Percentiles rank a stretch among this genome's conserved stretches.
Evolutionary conservation across 2,113 vertebrate species (phyloP).

Genomic region (Caranx melampygus): DNA sequence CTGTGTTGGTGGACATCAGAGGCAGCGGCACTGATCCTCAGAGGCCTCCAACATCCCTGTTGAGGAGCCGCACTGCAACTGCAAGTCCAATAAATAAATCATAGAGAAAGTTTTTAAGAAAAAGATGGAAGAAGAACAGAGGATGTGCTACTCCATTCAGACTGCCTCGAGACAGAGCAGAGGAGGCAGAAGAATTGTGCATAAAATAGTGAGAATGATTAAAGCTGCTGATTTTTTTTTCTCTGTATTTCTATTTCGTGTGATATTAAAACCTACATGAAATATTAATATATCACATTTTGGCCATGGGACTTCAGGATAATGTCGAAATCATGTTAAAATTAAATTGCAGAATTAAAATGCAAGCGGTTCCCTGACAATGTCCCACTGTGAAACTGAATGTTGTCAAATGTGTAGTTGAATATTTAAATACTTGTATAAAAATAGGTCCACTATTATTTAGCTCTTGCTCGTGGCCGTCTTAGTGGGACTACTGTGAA

Average conservation of each 20-base stretch:
- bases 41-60: constrained; percentile 50
- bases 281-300: constrained; percentile 63
- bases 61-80: constrained; percentile 48
- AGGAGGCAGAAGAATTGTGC: constrained; percentile 8
- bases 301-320: constrained; percentile 1
- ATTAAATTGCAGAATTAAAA: constrained; percentile 21
- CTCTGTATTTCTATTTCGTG: constrained; percentile 19
- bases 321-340: neutral
- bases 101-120: constrained; percentile 71
- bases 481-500: neutral
- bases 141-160: constrained; percentile 22
- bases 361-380: neutral
- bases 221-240: constrained; percentile 26
- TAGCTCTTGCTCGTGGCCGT: neutral
- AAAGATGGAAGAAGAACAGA: constrained; percentile 58
- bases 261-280: constrained; percentile 57
- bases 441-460: neutral
- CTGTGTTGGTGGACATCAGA: constrained; percentile 52
- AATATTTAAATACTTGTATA: constrained; percentile 12
- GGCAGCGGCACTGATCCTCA: constrained; percentile 46
- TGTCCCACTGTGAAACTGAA: neutral
- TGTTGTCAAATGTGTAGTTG: neutral
- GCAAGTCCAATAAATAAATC: constrained; percentile 76
- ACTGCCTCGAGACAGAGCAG: constrained; percentile 52
- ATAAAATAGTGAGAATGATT: constrained; percentile 51